These are phyloP conservation scores for Florisuga fusca DNA, from an alignment of 2,797 vertebrate genomes.

Conservation along the genomic window DNA sequence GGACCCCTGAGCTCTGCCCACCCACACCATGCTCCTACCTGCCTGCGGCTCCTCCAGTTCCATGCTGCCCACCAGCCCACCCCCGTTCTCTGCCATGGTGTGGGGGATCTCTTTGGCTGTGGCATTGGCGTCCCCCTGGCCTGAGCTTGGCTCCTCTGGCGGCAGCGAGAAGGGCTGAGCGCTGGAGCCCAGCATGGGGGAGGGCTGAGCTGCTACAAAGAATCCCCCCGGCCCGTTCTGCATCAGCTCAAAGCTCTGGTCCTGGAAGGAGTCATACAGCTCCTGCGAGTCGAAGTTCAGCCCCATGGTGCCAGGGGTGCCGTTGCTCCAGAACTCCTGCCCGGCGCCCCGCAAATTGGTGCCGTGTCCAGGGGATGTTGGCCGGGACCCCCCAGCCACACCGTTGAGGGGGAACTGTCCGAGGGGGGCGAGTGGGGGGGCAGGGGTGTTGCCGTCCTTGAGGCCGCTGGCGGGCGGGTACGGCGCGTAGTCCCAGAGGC, in stretches of 20 bases:
- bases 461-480: slow-evolving; percentile 83
- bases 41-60: slow-evolving; percentile 77
- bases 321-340: slow-evolving; percentile 89
- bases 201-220: slow-evolving; percentile 85
- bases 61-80: slow-evolving; percentile 76
- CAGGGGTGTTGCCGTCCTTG: slow-evolving; percentile 84
- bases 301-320: slow-evolving; percentile 81
- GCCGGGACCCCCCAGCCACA: slow-evolving; percentile 82
- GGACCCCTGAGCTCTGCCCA: background rate
- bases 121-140: background rate
- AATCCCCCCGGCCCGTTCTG: slow-evolving; percentile 76
- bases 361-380: slow-evolving; percentile 81
- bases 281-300: slow-evolving; percentile 81
- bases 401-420: slow-evolving; percentile 91
- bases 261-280: slow-evolving; percentile 84
- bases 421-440: slow-evolving; percentile 85
- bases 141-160: slow-evolving; percentile 69
- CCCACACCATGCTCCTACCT: slow-evolving; percentile 50
- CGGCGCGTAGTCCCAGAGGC: slow-evolving; percentile 91
- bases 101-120: slow-evolving; percentile 67
- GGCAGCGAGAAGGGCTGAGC: slow-evolving; percentile 80
- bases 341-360: slow-evolving; percentile 82
- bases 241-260: slow-evolving; percentile 81
- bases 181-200: slow-evolving; percentile 77
- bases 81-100: slow-evolving; percentile 63